Base-by-base conservation (phyloP, 2,888 invertebrate species). In the Chalcis sispes region DNA sequence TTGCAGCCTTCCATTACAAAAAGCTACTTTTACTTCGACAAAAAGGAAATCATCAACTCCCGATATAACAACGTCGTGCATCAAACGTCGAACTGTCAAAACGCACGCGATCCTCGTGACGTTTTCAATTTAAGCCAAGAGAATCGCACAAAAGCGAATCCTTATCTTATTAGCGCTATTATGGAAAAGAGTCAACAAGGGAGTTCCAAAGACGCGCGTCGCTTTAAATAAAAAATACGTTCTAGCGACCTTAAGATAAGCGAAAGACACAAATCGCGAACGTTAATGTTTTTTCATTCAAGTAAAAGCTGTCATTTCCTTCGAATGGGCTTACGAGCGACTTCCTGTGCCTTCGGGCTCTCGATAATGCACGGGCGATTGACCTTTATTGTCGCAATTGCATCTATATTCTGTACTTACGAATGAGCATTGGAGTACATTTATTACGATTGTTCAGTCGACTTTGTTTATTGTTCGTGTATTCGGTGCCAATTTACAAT, bases 241-340 rank as follows among this genome's bases (percentile, higher is more conserved):
- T 18, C 18, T 23, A 20, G 42, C 29, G 13, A 23, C 4, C 65
- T 42, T 36, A 54, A 61, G 58, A 67, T 61, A 73, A 66, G 32
- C 54, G 52, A 20, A 36, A 23, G 27, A 10, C 29, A 36, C 15
- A 18, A 23, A 4, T 36, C 1, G 58, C 40, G n/a, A n/a, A n/a
- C n/a, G n/a, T n/a, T n/a, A n/a, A n/a, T n/a, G n/a, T 10, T 50
- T 66, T 74, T 74, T 64, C 54, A n/a, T 36, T 58, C 40, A 40
- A 62, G 56, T 56, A 74, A 56, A 69, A 46, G 64, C 54, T 64
- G 70, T 58, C 58, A 70, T 70, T 75, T 70, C 70, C 64, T 58
- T 70, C 70, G 62, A 10, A n/a, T n/a, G n/a, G n/a, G n/a, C n/a
- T 54, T 32, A 29, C 40, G 25, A 64, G 23, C 20, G 13, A 46